A percentile compares a stretch with the other conserved stretches of the same genome.
phyloP scores from a whole-genome alignment of 2,888 invertebrate species.

The Thelaira solivaga region DNA sequence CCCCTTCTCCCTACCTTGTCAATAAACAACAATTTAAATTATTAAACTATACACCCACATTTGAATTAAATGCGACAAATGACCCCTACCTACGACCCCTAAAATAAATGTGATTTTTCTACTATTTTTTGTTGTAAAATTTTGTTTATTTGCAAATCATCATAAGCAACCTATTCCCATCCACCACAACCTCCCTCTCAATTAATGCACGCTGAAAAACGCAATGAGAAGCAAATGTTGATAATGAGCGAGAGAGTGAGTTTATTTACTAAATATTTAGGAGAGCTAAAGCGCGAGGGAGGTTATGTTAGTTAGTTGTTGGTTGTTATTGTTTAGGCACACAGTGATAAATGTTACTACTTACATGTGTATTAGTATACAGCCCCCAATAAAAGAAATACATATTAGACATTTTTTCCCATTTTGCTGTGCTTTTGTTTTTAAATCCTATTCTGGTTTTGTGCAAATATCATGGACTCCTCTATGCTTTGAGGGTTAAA shows the following conservation, averaged over 20 bases:
- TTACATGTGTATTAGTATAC: constrained; percentile 7
- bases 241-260: constrained; percentile 7
- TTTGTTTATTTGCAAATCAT: constrained; percentile 30
- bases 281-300: constrained; percentile 29
- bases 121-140: constrained; percentile 17
- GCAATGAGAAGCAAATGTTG: constrained; percentile 27
- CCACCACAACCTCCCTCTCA: background rate
- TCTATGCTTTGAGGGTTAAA: constrained; percentile 11
- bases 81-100: constrained; percentile 50
- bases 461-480: constrained; percentile 2
- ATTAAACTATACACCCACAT: constrained; percentile 29
- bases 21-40: background rate
- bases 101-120: background rate
- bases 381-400: constrained; percentile 16
- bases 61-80: constrained; percentile 17
- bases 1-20: background rate
- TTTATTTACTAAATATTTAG: constrained; percentile 14
- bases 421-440: too few relatives aligned
- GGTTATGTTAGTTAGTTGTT: background rate
- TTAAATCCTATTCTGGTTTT: constrained; percentile 31
- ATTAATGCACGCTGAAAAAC: constrained; percentile 24
- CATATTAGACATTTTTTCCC: constrained; percentile 5
- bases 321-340: constrained; percentile 45
- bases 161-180: too few relatives aligned
- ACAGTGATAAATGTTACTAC: constrained; percentile 46